A percentile compares a stretch with the other conserved stretches of the same genome.
Conservation (phyloP, 2,797 vertebrate genomes). For the Choloepus didactylus region DNA sequence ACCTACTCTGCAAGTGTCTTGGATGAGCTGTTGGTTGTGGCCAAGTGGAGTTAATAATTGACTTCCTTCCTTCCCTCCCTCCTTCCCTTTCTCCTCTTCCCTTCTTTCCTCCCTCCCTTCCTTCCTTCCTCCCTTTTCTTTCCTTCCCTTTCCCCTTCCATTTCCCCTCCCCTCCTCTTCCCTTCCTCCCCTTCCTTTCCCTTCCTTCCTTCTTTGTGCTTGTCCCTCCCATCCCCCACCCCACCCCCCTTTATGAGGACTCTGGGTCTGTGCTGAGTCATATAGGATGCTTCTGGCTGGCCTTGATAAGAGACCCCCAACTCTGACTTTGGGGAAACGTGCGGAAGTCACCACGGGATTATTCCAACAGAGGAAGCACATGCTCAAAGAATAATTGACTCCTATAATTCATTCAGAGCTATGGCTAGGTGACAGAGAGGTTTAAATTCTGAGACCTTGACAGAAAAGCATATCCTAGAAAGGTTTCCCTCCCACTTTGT, state of each 20-base stretch:
- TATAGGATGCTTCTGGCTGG: neutral
- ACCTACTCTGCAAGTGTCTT: neutral
- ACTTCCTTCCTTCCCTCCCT: neutral
- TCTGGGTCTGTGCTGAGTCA: neutral
- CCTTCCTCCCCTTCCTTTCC: neutral
- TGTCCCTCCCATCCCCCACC: too few species aligned
- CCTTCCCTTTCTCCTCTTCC: neutral
- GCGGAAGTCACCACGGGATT: neutral
- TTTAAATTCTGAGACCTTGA: constrained; percentile 10
- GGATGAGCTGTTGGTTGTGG: neutral
- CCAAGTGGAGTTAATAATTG: neutral
- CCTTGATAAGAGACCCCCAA: neutral
- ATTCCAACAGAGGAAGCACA: neutral
- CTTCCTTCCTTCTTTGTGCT: neutral
- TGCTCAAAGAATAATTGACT: neutral
- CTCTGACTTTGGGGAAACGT: neutral
- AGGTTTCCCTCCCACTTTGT: constrained; percentile 30
- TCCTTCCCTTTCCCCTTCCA: neutral
- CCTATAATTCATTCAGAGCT: constrained; percentile 47
- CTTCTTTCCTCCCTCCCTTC: neutral
- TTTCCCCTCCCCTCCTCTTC: neutral
- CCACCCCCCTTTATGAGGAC: neutral
- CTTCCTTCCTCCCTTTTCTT: neutral
- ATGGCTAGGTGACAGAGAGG: neutral
- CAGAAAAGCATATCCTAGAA: neutral